A percentile compares a stretch with the other conserved stretches of the same genome.
phyloP scores from a whole-genome alignment of 2,113 vertebrate species.

The Lanius ludovicianus region DNA sequence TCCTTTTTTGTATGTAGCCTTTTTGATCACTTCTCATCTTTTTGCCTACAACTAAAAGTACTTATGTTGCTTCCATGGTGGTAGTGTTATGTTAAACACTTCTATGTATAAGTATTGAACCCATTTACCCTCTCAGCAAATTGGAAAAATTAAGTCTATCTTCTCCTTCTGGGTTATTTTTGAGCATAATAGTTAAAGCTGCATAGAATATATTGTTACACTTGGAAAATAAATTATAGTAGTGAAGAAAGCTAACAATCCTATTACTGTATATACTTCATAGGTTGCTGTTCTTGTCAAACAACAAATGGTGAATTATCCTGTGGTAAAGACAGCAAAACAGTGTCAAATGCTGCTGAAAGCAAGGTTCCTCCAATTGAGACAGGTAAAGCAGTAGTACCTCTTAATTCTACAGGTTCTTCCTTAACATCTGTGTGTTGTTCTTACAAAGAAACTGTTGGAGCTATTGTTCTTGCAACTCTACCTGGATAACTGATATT shows the following conservation, averaged over 20 bases:
- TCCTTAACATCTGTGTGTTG: background rate
- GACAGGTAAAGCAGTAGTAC: constrained; percentile 72
- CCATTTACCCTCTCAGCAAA: background rate
- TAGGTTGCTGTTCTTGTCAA: constrained; percentile 85
- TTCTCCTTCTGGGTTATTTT: background rate
- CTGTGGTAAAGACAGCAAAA: constrained; percentile 69
- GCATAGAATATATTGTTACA: background rate
- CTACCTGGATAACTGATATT: background rate
- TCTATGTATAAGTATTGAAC: background rate
- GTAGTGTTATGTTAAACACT: background rate
- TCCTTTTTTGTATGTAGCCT: background rate
- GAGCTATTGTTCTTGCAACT: background rate
- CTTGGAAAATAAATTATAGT: background rate
- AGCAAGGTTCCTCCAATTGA: constrained; percentile 62
- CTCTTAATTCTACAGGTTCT: background rate
- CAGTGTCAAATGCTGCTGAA: constrained; percentile 32
- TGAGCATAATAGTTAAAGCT: background rate
- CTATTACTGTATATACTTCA: background rate
- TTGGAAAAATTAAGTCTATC: background rate
- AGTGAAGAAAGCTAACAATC: background rate
- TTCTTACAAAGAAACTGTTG: background rate
- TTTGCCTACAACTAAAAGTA: background rate
- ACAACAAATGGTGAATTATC: constrained; percentile 67
- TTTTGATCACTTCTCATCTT: background rate
- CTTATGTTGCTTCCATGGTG: background rate